phyloP scores from a whole-genome alignment of 2,888 invertebrate species.

The Griposia aprilina region DNA sequence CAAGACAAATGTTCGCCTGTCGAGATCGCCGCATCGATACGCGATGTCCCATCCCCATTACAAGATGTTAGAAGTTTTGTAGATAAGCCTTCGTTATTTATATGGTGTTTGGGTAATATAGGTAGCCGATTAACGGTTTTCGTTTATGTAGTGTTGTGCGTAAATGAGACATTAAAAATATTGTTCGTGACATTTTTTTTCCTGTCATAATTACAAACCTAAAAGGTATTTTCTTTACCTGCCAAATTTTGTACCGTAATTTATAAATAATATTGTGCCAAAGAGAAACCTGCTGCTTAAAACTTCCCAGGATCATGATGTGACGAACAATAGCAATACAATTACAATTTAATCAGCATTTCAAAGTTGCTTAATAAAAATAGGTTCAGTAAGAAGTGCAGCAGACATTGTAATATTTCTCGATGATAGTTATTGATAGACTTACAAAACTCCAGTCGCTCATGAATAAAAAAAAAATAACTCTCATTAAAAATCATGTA shows the following conservation, averaged over 20 bases:
- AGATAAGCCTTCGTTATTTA: constrained; percentile 63
- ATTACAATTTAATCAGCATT: not conserved
- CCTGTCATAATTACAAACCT: too few relatives aligned
- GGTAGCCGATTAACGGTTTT: constrained; percentile 45
- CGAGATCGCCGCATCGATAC: constrained; percentile 58
- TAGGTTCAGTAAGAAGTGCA: not conserved
- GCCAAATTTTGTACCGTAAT: not conserved
- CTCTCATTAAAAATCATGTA: constrained; percentile 22
- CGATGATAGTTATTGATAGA: too few relatives aligned
- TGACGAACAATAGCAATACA: too few relatives aligned
- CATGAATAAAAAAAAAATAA: not conserved
- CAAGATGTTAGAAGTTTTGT: constrained; percentile 63
- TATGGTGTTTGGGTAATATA: constrained; percentile 51
- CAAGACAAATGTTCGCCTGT: constrained; percentile 64
- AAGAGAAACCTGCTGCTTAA: not conserved
- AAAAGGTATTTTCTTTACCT: not conserved
- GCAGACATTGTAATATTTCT: too few relatives aligned
- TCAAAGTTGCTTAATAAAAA: too few relatives aligned
- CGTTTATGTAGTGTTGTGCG: not conserved
- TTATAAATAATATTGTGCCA: not conserved
- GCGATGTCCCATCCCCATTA: constrained; percentile 54
- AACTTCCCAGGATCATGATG: not conserved
- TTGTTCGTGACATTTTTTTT: too few relatives aligned
- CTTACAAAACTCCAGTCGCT: not conserved
- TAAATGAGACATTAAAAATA: not conserved